Conservation (phyloP, 1,140 invertebrate genomes). For the Himalopsyche phryganea region DNA sequence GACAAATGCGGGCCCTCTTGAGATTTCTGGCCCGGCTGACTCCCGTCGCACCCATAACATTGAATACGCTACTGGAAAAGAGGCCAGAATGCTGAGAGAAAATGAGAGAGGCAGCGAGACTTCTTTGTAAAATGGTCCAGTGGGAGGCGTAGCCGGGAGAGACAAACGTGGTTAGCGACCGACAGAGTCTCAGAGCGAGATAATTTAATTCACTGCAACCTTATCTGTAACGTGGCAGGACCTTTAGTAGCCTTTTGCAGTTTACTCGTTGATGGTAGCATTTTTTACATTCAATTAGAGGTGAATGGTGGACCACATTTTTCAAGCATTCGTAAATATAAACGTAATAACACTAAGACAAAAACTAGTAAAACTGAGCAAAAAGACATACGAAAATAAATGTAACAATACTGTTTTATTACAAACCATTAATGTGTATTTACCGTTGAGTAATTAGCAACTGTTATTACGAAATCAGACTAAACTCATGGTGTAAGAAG, state of each 20-base stretch:
- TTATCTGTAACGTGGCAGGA: conserved; percentile 16
- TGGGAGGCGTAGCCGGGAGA: conserved; percentile 15
- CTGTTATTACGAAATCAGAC: too few relatives aligned
- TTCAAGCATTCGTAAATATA: neutral
- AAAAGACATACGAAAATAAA: too few relatives aligned
- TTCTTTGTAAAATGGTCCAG: neutral
- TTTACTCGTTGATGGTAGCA: neutral
- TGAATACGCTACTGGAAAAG: too few relatives aligned
- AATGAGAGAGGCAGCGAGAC: neutral
- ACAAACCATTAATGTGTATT: too few relatives aligned
- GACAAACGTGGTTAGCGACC: neutral
- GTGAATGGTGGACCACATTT: neutral
- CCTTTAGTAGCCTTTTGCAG: conserved; percentile 2
- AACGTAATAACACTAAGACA: neutral
- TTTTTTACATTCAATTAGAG: neutral
- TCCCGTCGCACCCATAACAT: too few relatives aligned
- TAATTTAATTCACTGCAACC: conserved; percentile 28
- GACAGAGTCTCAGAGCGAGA: conserved; percentile 11
- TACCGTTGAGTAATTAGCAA: too few relatives aligned
- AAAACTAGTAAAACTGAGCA: too few relatives aligned
- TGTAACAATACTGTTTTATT: too few relatives aligned
- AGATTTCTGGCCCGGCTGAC: too few relatives aligned
- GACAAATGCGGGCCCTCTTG: too few relatives aligned
- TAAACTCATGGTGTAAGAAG: too few relatives aligned
- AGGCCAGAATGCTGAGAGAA: neutral